A percentile compares a stretch with the other conserved stretches of the same genome.
Conservation (phyloP, 2,888 invertebrate species). For the Amblyteles armatorius region DNA sequence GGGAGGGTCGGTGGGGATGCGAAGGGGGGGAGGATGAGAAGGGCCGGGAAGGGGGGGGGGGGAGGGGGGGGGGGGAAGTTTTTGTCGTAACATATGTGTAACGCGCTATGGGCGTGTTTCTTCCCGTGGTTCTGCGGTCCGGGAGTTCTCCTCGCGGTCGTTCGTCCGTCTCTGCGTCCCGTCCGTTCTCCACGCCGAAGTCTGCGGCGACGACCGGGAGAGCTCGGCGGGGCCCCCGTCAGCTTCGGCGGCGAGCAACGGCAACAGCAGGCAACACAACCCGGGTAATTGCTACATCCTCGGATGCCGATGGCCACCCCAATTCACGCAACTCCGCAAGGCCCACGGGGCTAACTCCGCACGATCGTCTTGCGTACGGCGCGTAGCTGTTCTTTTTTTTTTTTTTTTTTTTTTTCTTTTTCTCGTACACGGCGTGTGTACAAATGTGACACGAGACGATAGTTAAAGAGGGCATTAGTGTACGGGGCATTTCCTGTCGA, state of each 20-base stretch:
- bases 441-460: constrained; percentile 8
- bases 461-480: background rate
- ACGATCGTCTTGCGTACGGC: constrained; percentile 18
- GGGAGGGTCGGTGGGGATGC: constrained; percentile 24
- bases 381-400: constrained; percentile 4
- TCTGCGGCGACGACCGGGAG: constrained; percentile 50
- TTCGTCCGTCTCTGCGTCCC: constrained; percentile 24
- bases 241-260: constrained; percentile 31
- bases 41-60: constrained; percentile 19
- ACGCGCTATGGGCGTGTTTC: constrained; percentile 83
- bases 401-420: background rate
- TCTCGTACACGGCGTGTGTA: too few relatives aligned
- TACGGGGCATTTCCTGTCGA: background rate
- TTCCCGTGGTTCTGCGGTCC: constrained; percentile 81
- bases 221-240: constrained; percentile 27
- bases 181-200: constrained; percentile 49
- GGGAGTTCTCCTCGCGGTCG: constrained; percentile 70
- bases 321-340: constrained; percentile 76
- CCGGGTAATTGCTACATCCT: constrained; percentile 82
- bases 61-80: constrained; percentile 59
- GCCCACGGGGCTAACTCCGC: constrained; percentile 66
- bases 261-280: constrained; percentile 76
- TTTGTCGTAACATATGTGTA: constrained; percentile 83
- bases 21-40: background rate
- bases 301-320: constrained; percentile 78